Base-by-base conservation (phyloP, 2,888 invertebrate genomes). In the Leucophenga montana region DNA sequence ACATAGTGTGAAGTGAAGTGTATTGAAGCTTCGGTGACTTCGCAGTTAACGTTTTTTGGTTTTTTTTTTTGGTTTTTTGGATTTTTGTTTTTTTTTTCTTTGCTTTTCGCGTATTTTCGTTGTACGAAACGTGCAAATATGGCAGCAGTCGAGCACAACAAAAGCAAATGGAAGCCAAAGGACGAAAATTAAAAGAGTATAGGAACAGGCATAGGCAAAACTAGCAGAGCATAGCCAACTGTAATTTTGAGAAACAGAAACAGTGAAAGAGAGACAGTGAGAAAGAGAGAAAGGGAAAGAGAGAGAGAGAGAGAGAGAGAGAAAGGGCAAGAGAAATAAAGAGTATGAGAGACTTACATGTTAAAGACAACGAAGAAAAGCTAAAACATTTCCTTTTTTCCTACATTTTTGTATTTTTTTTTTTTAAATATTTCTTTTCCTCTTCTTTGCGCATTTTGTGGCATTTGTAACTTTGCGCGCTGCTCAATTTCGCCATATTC, bases 111-210 rank as follows among this genome's bases (percentile, higher is more conserved):
- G 18, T 56, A 9, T 20, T 56, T 22, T 56, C 22, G 56, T 39
- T 39, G 11, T 39, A 13, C 27, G 22, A 59, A 59, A 59, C 31
- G 31, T 59, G 59, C 59, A 33, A 59, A 59, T 59, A 59, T 59
- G 59, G 33, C 59, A 59, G 59, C 16, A 56, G 22, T 18, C 14
- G 6, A 56, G 50, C 16, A 50, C 50, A 50, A 18, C 50, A 50
- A 50, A 18, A 18, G 18, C 22, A 22, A 56, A 56, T 22, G 22
- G 14, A 9, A 56, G 22, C 56, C 18, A 20, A 56, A 56, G 27
- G 27, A 22, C 18, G 22, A 56, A 22, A 20, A 56, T 22, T 20
- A 1, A 11, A 22, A 22, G 22, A 5, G 22, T 14, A 22, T 56
- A 18, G 14, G 13, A 22, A 56, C 3, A 11, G 56, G 22, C 20